These are phyloP conservation scores for Poliocrania exsul DNA, from an alignment of 2,797 vertebrate species.

Conservation along the genomic window DNA sequence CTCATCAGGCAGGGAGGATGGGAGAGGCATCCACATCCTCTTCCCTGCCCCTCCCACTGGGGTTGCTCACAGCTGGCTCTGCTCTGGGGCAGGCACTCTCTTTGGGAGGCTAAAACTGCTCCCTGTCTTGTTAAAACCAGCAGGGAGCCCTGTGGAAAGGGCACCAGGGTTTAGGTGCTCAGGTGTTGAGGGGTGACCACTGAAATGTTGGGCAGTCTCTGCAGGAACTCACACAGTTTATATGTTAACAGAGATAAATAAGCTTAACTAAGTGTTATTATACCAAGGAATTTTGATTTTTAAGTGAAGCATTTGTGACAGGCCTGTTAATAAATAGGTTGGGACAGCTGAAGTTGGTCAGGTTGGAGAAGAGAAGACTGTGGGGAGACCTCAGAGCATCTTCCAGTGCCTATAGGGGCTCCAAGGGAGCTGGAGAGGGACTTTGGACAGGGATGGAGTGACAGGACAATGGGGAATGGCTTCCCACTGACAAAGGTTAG, in stretches of 20 bases:
- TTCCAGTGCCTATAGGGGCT: not conserved
- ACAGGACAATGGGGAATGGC: not conserved
- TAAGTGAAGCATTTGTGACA: not conserved
- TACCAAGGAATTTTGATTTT: not conserved
- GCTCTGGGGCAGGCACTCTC: not conserved
- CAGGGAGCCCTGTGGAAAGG: not conserved
- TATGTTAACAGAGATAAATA: not conserved
- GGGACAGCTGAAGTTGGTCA: not conserved
- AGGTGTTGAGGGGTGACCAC: not conserved
- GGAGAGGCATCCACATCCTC: conserved; percentile 60
- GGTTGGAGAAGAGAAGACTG: not conserved
- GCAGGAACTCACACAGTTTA: not conserved
- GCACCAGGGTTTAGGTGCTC: not conserved
- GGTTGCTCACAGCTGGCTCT: not conserved
- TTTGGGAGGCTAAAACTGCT: not conserved
- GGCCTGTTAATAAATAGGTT: not conserved
- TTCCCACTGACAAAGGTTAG: not conserved
- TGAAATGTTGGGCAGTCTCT: not conserved
- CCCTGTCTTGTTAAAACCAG: fast-evolving
- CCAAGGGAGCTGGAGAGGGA: not conserved
- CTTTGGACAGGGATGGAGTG: not conserved
- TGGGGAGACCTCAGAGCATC: not conserved
- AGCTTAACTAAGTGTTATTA: not conserved
- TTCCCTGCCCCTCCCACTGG: conserved; percentile 14
- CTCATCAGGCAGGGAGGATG: conserved; percentile 32